phyloP scores from a whole-genome alignment of 1,140 invertebrate species.

The Drosophila melanica region DNA sequence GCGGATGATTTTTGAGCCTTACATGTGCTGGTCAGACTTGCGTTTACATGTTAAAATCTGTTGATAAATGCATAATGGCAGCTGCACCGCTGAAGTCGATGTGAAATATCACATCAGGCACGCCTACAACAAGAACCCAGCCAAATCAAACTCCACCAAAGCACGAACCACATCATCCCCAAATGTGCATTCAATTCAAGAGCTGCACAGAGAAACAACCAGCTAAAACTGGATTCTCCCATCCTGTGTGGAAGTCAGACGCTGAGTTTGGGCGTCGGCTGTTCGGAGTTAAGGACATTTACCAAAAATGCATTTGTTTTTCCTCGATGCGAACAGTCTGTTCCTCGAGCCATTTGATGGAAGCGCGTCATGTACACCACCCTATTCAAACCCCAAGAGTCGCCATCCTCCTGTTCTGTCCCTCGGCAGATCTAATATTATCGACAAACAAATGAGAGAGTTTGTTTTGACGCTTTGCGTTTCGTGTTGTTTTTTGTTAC shows the following conservation, averaged over 20 bases:
- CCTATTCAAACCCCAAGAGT: neutral
- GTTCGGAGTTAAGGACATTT: neutral
- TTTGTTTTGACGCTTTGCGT: slow-evolving; percentile 72
- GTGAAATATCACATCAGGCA: neutral
- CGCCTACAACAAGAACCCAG: neutral
- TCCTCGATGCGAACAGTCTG: neutral
- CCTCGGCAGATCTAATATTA: slow-evolving; percentile 10
- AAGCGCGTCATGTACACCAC: no score
- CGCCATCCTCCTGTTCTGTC: neutral
- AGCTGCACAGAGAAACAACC: neutral
- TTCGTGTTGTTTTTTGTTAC: slow-evolving; percentile 49
- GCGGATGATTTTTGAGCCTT: slow-evolving; percentile 41
- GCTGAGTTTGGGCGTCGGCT: neutral
- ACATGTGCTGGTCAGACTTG: neutral
- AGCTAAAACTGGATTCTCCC: neutral
- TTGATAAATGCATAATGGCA: neutral
- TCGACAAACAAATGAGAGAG: slow-evolving; percentile 60
- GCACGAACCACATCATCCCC: neutral
- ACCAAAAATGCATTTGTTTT: slow-evolving; percentile 4
- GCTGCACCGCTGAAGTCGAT: neutral
- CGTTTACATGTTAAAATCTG: neutral
- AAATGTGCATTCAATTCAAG: neutral
- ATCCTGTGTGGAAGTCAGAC: neutral
- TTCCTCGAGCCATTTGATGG: neutral
- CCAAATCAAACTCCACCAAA: neutral